phyloP scores from a whole-genome alignment of 2,888 invertebrate genomes.

The Leptinotarsa peninsularis region DNA sequence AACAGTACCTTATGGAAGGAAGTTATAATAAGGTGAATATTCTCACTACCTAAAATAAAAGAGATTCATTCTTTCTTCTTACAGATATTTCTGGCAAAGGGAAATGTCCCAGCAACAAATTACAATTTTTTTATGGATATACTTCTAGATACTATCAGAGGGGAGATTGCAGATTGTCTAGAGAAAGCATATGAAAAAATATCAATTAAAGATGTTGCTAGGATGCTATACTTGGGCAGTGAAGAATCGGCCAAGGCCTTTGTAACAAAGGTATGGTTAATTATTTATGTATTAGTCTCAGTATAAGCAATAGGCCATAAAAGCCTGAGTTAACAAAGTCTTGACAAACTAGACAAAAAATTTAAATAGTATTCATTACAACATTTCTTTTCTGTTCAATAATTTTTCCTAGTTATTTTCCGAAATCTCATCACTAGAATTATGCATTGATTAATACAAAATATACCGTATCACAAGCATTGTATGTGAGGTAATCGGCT shows the following conservation, averaged over 20 bases:
- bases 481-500: too few relatives aligned
- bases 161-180: slow-evolving; percentile 96
- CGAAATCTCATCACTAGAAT: too few relatives aligned
- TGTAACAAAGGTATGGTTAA: slow-evolving; percentile 76
- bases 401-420: too few relatives aligned
- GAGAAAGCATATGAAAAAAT: slow-evolving; percentile 96
- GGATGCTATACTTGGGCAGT: slow-evolving; percentile 87
- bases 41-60: not conserved
- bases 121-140: slow-evolving; percentile 98
- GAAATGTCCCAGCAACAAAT: slow-evolving; percentile 94
- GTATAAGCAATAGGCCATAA: too few relatives aligned
- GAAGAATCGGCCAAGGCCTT: slow-evolving; percentile 84
- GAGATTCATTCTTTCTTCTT: slow-evolving; percentile 16
- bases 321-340: too few relatives aligned
- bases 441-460: too few relatives aligned
- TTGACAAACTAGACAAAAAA: too few relatives aligned
- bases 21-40: slow-evolving; percentile 90
- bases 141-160: slow-evolving; percentile 92
- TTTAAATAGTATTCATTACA: too few relatives aligned
- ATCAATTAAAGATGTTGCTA: slow-evolving; percentile 85
- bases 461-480: too few relatives aligned
- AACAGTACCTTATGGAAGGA: slow-evolving; percentile 99
- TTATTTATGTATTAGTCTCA: too few relatives aligned
- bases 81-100: slow-evolving; percentile 88
- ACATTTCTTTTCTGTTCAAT: too few relatives aligned